phyloP scores from a whole-genome alignment of 92 coral and sea anemone species.

The Phenganax subtilis region DNA sequence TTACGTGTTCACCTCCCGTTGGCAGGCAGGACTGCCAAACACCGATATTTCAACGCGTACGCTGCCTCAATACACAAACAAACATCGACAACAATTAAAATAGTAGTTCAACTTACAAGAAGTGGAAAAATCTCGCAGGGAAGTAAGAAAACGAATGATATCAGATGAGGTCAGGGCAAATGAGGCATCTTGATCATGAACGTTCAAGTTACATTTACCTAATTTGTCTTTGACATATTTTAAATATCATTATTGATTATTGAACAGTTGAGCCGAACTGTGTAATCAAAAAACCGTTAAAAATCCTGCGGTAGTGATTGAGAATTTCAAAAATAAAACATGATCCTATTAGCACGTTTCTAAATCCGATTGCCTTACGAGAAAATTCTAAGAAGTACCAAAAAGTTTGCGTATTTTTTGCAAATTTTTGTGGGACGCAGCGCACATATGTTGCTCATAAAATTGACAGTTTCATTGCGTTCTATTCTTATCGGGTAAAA shows the following conservation, averaged over 20 bases:
- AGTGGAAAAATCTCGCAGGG: background rate
- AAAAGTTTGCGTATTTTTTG: background rate
- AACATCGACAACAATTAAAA: conserved; percentile 9
- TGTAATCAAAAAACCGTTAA: background rate
- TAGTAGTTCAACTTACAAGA: background rate
- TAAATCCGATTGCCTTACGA: conserved; percentile 11
- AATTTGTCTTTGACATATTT: conserved; percentile 1
- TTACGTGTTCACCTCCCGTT: conserved; percentile 12
- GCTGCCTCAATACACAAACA: background rate
- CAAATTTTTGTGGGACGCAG: conserved; percentile 11
- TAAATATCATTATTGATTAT: background rate
- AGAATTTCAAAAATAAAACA: background rate
- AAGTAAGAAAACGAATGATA: background rate
- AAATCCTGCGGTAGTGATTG: background rate
- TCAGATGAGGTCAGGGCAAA: background rate
- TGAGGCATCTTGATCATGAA: background rate
- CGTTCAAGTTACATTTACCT: background rate
- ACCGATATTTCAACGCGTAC: conserved; percentile 1
- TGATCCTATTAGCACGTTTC: background rate
- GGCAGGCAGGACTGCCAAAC: background rate
- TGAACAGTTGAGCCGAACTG: background rate
- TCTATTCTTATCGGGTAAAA: conserved; percentile 17
- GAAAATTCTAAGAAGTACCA: conserved; percentile 1
- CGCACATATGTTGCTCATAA: background rate
- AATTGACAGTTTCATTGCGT: conserved; percentile 28